These are phyloP conservation scores for Acanthisitta chloris DNA, from an alignment of 2,113 vertebrate genomes.

Conservation along the genomic window DNA sequence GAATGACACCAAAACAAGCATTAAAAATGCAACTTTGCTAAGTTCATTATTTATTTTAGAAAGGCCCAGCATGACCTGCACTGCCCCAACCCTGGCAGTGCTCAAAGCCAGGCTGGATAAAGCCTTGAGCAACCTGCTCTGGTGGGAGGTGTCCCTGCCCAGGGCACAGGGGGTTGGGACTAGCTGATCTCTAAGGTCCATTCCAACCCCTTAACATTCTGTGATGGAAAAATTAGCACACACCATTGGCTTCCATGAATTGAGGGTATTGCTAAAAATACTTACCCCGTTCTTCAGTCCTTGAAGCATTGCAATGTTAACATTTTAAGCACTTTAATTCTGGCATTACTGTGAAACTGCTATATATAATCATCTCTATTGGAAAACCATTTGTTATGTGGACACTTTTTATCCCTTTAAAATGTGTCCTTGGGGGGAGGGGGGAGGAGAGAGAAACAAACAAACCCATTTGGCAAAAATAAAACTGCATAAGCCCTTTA, in stretches of 20 bases:
- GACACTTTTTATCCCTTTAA: neutral
- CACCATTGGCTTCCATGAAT: neutral
- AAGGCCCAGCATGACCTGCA: neutral
- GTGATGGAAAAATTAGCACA: neutral
- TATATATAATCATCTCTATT: neutral
- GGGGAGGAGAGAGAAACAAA: accelerated
- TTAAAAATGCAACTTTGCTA: neutral
- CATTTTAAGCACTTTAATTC: neutral
- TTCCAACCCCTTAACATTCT: too few species aligned
- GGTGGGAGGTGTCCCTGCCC: too few species aligned
- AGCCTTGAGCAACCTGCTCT: too few species aligned
- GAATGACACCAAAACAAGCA: neutral
- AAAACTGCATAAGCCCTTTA: neutral
- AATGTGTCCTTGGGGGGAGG: neutral
- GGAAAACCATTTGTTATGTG: neutral
- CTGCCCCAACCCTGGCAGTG: too few species aligned
- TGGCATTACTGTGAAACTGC: neutral
- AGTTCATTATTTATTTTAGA: neutral
- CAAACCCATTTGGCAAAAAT: neutral
- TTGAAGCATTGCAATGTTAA: neutral
- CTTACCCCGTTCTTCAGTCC: neutral
- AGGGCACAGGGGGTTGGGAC: too few species aligned
- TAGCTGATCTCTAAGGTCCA: too few species aligned
- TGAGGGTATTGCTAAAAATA: neutral
- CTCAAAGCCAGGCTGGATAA: too few species aligned